Conservation (phyloP, 1,140 invertebrate species). For the Meteorus sp. region DNA sequence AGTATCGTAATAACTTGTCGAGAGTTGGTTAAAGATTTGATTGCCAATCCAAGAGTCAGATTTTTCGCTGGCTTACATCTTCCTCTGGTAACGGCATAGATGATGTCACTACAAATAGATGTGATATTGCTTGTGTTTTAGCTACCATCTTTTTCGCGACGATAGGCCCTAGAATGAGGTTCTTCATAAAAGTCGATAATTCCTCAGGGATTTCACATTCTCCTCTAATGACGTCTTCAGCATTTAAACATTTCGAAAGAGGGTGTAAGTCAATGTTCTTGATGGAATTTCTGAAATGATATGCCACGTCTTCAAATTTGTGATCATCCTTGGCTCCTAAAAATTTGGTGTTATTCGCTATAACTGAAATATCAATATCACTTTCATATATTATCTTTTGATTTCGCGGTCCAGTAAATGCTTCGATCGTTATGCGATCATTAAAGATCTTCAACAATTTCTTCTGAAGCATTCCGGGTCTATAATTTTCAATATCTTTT, state of each 20-base stretch:
- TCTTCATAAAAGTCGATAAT: constrained; percentile 40
- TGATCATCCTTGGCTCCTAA: constrained; percentile 33
- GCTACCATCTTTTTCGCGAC: constrained; percentile 27
- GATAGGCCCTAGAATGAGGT: constrained; percentile 38
- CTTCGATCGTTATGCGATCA: constrained; percentile 39
- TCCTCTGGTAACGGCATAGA: constrained; percentile 38
- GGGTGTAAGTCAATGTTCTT: constrained; percentile 32
- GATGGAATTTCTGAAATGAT: constrained; percentile 39
- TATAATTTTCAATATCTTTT: constrained; percentile 37
- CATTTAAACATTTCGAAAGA: constrained; percentile 35
- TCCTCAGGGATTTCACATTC: constrained; percentile 42
- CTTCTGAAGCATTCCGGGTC: constrained; percentile 40
- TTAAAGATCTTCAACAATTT: constrained; percentile 38
- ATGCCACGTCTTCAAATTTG: constrained; percentile 40
- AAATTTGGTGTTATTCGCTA: constrained; percentile 30
- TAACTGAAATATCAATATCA: constrained; percentile 28
- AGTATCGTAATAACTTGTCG: constrained; percentile 42
- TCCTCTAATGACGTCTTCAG: constrained; percentile 42
- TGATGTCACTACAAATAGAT: constrained; percentile 44
- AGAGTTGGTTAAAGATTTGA: constrained; percentile 44
- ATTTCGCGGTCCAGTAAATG: constrained; percentile 34
- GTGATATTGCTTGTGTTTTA: constrained; percentile 35
- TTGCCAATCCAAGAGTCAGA: constrained; percentile 39
- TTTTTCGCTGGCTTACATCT: constrained; percentile 39
- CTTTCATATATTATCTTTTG: constrained; percentile 44